Conservation (phyloP, 2,113 vertebrate species). For the Pseudorasbora parva region DNA sequence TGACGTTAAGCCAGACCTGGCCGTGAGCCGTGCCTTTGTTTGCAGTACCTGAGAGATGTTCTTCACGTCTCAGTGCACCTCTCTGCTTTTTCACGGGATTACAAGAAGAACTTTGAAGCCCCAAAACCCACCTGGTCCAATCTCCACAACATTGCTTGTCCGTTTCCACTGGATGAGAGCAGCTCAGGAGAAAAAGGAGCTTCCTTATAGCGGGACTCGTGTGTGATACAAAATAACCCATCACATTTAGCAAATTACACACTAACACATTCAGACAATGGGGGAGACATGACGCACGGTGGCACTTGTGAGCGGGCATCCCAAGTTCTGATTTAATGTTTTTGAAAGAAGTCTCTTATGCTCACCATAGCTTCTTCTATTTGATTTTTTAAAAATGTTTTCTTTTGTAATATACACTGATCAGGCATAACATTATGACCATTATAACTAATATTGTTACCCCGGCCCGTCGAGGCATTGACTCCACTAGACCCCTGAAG, state of each 20-base stretch:
- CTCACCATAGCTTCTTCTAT: no score
- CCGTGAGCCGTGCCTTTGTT: constrained; percentile 74
- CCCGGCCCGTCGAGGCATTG: no score
- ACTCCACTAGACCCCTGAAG: no score
- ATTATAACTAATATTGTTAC: no score
- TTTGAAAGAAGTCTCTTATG: no score
- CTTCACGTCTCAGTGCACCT: constrained; percentile 71
- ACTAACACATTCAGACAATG: not conserved
- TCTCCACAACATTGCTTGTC: constrained; percentile 64
- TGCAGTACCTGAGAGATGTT: constrained; percentile 77
- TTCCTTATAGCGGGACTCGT: constrained; percentile 66
- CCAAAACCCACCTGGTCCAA: constrained; percentile 75
- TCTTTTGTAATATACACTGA: no score
- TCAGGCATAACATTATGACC: no score
- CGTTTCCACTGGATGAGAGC: constrained; percentile 70
- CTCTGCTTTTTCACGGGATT: constrained; percentile 69
- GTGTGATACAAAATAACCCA: constrained; percentile 63
- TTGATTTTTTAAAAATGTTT: no score
- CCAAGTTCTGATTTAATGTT: no score
- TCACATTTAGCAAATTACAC: not conserved
- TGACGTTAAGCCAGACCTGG: constrained; percentile 68
- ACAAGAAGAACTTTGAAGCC: constrained; percentile 76
- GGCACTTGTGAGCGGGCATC: no score
- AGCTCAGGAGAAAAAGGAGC: constrained; percentile 71
- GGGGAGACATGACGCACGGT: not conserved